Evolutionary conservation across 2,797 vertebrate species (phyloP).

Genomic region (Aquila chrysaetos): DNA sequence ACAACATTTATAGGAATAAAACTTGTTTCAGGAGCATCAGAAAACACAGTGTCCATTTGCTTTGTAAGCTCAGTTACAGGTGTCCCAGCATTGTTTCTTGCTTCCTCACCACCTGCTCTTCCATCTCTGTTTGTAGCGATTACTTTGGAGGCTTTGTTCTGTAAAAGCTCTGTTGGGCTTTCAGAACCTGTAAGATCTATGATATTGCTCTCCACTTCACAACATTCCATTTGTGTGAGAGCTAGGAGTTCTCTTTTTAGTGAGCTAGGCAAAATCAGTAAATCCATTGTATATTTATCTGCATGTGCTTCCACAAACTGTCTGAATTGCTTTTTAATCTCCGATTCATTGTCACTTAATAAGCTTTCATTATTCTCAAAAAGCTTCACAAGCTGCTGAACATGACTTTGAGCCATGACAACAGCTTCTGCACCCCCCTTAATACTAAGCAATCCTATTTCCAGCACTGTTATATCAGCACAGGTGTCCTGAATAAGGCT

Average conservation of each 20-base stretch:
- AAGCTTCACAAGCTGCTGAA: slow-evolving; percentile 93
- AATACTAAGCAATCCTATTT: slow-evolving; percentile 85
- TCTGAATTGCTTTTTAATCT: slow-evolving; percentile 89
- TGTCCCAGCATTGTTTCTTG: slow-evolving; percentile 86
- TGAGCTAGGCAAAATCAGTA: slow-evolving; percentile 90
- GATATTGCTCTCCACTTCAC: neutral
- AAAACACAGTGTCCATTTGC: slow-evolving; percentile 87
- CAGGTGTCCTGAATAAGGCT: slow-evolving; percentile 90
- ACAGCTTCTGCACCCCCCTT: slow-evolving; percentile 87
- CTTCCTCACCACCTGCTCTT: slow-evolving; percentile 59
- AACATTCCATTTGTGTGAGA: slow-evolving; percentile 77
- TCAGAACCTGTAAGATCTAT: slow-evolving; percentile 32
- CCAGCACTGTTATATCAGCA: slow-evolving; percentile 86
- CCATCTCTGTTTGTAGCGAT: neutral
- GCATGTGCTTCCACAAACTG: slow-evolving; percentile 93
- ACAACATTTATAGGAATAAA: slow-evolving; percentile 62
- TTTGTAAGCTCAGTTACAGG: slow-evolving; percentile 92
- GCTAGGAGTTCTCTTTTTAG: slow-evolving; percentile 91
- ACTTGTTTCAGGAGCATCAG: slow-evolving; percentile 70
- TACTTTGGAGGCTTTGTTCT: neutral
- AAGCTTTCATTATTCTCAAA: slow-evolving; percentile 86
- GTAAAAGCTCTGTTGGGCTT: neutral
- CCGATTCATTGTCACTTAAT: slow-evolving; percentile 80
- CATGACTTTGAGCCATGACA: slow-evolving; percentile 92
- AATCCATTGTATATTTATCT: slow-evolving; percentile 95